Percentiles rank a stretch among this genome's conserved stretches.
Conservation (phyloP, 2,888 invertebrate species). For the Himalopsyche tibetana region DNA sequence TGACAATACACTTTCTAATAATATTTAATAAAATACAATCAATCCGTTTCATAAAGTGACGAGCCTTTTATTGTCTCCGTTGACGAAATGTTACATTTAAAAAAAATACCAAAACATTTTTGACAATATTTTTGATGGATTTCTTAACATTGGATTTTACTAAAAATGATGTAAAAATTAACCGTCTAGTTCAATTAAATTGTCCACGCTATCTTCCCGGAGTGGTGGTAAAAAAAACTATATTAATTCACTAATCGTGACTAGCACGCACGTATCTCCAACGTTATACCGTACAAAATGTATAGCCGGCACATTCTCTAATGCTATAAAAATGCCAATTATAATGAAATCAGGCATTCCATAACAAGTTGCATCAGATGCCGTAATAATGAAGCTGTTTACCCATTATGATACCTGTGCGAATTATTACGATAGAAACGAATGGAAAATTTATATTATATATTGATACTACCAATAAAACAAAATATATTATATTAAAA, state of each 20-base stretch:
- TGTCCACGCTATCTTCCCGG: neutral
- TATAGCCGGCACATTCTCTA: conserved; percentile 3
- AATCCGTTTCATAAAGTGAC: no score
- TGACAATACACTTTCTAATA: no score
- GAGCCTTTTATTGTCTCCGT: no score
- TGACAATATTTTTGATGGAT: no score
- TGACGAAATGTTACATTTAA: no score
- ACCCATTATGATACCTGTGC: conserved; percentile 14
- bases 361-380: conserved; percentile 18
- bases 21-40: no score
- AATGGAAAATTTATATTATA: neutral
- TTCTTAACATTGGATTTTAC: no score
- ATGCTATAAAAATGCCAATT: conserved; percentile 16
- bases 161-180: neutral
- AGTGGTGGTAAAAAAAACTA: neutral
- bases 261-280: neutral
- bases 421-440: conserved; percentile 25
- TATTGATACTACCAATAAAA: no score
- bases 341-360: conserved; percentile 34
- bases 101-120: no score
- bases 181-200: neutral
- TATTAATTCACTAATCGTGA: neutral
- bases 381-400: conserved; percentile 18
- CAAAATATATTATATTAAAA: no score
- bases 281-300: conserved; percentile 2